phyloP scores from a whole-genome alignment of 2,113 vertebrate species.

The Hippocampus mohnikei region DNA sequence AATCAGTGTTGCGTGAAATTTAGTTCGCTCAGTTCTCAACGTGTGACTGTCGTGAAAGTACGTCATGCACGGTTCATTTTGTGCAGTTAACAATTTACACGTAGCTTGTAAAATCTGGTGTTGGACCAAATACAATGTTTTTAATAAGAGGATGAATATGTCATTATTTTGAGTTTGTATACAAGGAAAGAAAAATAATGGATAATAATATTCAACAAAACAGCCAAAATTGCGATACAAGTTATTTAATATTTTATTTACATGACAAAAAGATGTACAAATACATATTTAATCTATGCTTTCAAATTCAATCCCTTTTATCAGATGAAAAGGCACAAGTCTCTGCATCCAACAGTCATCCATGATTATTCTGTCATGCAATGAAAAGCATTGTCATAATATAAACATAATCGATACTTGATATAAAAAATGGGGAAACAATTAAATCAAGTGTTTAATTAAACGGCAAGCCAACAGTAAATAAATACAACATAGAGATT shows the following conservation, averaged over 20 bases:
- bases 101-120: too few relatives aligned
- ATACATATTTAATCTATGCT: background rate
- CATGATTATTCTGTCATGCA: background rate
- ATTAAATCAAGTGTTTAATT: background rate
- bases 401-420: background rate
- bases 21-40: too few relatives aligned
- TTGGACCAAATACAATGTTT: too few relatives aligned
- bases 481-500: too few relatives aligned
- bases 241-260: background rate
- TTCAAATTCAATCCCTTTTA: constrained; percentile 12
- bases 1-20: too few relatives aligned
- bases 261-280: background rate
- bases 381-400: background rate
- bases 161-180: too few relatives aligned
- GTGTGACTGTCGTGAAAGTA: too few relatives aligned
- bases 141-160: too few relatives aligned
- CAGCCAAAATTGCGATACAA: background rate
- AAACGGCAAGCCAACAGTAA: background rate
- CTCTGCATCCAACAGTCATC: constrained; percentile 21
- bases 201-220: background rate
- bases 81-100: too few relatives aligned
- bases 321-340: constrained; percentile 45
- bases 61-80: too few relatives aligned
- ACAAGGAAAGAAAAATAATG: too few relatives aligned
- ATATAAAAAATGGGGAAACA: background rate